Evolutionary conservation across 2,888 invertebrate species (phyloP).

Genomic region (Tricholauxania praeusta): DNA sequence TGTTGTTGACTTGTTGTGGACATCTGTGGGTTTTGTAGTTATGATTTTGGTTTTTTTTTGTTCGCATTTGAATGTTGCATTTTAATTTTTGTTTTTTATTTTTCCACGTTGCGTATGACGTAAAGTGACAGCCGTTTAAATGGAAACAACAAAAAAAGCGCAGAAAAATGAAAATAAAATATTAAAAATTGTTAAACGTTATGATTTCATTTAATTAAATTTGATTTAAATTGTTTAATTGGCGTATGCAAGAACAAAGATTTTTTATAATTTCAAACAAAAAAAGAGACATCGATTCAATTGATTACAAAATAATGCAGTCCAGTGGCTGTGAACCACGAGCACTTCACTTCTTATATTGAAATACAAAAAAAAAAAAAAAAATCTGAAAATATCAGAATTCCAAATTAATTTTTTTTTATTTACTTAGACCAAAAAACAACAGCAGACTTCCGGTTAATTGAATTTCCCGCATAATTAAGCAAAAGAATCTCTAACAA

Average conservation of each 20-base stretch:
- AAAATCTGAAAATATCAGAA: too few species aligned
- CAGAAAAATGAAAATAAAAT: conserved; percentile 17
- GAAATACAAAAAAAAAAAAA: too few species aligned
- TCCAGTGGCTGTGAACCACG: conserved; percentile 8
- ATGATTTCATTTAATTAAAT: conserved; percentile 40
- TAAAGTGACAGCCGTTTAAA: conserved; percentile 9
- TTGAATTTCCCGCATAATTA: too few species aligned
- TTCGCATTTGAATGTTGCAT: conserved; percentile 15
- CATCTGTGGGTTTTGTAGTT: conserved; percentile 46
- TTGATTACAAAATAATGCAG: conserved; percentile 25
- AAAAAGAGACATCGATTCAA: conserved; percentile 31
- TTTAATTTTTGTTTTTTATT: too few species aligned
- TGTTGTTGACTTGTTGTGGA: conserved; percentile 49
- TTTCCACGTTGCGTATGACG: too few species aligned
- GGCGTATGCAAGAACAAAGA: conserved; percentile 37
- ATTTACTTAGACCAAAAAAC: too few species aligned
- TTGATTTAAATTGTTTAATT: conserved; percentile 43
- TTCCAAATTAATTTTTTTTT: too few species aligned
- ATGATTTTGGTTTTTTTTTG: conserved; percentile 29
- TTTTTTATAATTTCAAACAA: conserved; percentile 7
- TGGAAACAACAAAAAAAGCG: conserved; percentile 17
- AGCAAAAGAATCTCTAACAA: too few species aligned
- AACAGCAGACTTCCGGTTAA: too few species aligned
- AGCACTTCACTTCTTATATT: too few species aligned
- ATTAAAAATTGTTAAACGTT: background rate